Evolutionary conservation across 2,113 vertebrate species (phyloP).

Genomic region (Rhea pennata): DNA sequence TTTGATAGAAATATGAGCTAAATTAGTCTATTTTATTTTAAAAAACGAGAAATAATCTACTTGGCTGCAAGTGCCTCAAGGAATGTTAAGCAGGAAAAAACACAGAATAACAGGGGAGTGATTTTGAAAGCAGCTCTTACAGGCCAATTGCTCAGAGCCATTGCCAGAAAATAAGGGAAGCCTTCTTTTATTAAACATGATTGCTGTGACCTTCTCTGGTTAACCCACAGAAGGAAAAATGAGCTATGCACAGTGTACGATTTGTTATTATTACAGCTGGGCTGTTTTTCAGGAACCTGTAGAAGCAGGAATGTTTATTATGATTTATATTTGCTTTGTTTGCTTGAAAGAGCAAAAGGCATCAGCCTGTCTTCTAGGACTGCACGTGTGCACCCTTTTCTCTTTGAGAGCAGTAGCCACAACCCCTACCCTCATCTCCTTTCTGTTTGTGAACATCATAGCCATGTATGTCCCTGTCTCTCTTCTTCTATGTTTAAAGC

Average conservation of each 20-base stretch:
- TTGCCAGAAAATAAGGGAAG: conserved; percentile 66
- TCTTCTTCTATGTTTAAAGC: background rate
- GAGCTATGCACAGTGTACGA: background rate
- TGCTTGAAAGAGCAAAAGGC: background rate
- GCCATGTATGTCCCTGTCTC: background rate
- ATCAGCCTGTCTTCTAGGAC: background rate
- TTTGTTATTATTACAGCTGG: conserved; percentile 22
- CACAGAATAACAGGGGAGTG: conserved; percentile 62
- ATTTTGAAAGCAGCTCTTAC: conserved; percentile 65
- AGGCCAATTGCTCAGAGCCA: conserved; percentile 62
- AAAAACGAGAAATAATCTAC: conserved; percentile 47
- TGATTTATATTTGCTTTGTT: background rate
- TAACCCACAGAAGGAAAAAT: conserved; percentile 50
- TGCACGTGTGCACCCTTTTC: background rate
- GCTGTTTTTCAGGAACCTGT: background rate
- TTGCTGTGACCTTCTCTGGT: conserved; percentile 60
- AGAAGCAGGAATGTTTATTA: background rate
- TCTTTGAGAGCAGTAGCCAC: background rate
- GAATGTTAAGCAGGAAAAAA: conserved; percentile 63
- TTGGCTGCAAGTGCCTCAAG: conserved; percentile 54
- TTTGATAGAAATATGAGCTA: conserved; percentile 65
- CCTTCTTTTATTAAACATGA: conserved; percentile 70
- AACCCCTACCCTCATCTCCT: background rate
- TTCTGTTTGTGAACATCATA: background rate
- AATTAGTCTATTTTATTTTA: conserved; percentile 39